Percentiles rank a stretch among this genome's conserved stretches.
These are phyloP conservation scores for Pelobates fuscus DNA, from an alignment of 2,113 vertebrate genomes.

Conservation along the genomic window DNA sequence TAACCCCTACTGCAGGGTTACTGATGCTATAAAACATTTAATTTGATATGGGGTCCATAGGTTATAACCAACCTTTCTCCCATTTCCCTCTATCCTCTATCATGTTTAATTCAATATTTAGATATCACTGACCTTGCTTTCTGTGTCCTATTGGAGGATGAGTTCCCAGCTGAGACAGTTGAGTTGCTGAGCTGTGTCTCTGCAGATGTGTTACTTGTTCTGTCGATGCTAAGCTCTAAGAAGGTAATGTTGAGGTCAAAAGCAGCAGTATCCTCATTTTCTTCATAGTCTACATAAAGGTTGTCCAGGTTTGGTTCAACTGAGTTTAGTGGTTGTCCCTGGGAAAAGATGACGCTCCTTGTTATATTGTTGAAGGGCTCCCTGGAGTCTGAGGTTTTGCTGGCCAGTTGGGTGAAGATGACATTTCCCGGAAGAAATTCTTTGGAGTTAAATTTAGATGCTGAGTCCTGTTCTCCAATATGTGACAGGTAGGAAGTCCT, in stretches of 20 bases:
- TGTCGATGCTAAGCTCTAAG: conserved; percentile 77
- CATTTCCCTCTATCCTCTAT: too few relatives aligned
- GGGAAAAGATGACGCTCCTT: conserved; percentile 77
- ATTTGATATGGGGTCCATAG: too few relatives aligned
- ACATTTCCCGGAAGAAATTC: conserved; percentile 78
- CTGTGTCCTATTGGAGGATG: conserved; percentile 76
- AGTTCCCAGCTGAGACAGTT: conserved; percentile 65
- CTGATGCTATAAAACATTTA: too few relatives aligned
- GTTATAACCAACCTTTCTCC: too few relatives aligned
- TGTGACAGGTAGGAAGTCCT: conserved; percentile 61
- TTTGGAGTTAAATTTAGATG: conserved; percentile 58
- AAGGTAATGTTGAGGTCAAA: conserved; percentile 74
- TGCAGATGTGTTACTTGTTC: conserved; percentile 72
- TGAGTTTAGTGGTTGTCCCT: conserved; percentile 64
- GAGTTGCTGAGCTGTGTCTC: conserved; percentile 72
- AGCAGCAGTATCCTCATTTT: conserved; percentile 56
- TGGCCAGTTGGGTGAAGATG: conserved; percentile 80
- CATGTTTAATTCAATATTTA: too few relatives aligned
- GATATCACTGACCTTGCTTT: conserved; percentile 81
- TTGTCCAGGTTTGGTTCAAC: conserved; percentile 62
- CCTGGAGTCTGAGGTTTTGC: conserved; percentile 63
- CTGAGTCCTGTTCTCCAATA: conserved; percentile 52
- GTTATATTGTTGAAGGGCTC: conserved; percentile 81
- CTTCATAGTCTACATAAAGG: conserved; percentile 73
- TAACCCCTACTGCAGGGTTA: too few relatives aligned